phyloP scores from a whole-genome alignment of 2,113 vertebrate species.

The Ciconia maguari region DNA sequence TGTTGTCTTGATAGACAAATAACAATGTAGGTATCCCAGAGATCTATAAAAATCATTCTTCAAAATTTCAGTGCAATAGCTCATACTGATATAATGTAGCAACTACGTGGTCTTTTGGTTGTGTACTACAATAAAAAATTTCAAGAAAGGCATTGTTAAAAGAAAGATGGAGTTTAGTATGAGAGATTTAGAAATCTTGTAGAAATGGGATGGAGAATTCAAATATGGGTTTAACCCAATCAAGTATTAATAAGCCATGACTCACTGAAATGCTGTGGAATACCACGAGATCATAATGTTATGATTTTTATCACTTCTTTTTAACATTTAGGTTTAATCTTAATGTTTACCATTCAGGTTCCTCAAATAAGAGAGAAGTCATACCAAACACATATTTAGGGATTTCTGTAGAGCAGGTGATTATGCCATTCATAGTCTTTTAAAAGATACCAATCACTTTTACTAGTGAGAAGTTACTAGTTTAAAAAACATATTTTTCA shows the following conservation, averaged over 20 bases:
- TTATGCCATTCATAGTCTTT: neutral
- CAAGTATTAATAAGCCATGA: neutral
- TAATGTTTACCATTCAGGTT: neutral
- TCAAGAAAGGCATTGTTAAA: neutral
- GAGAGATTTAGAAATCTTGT: neutral
- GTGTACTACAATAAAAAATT: neutral
- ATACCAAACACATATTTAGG: neutral
- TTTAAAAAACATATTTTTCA: neutral
- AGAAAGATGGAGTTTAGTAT: neutral
- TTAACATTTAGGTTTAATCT: neutral
- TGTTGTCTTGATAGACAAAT: neutral
- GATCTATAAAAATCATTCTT: neutral
- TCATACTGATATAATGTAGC: neutral
- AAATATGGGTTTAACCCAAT: neutral
- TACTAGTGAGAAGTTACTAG: neutral
- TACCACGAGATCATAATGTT: neutral
- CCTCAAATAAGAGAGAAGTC: neutral
- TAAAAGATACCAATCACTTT: neutral
- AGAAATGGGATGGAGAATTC: neutral
- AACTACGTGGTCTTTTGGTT: neutral
- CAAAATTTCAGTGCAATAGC: neutral
- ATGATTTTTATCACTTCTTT: neutral
- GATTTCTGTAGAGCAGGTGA: neutral
- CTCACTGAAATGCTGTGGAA: neutral
- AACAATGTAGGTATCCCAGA: neutral